Base-by-base conservation (phyloP, 2,113 vertebrate genomes). In the Helogale parvula region DNA sequence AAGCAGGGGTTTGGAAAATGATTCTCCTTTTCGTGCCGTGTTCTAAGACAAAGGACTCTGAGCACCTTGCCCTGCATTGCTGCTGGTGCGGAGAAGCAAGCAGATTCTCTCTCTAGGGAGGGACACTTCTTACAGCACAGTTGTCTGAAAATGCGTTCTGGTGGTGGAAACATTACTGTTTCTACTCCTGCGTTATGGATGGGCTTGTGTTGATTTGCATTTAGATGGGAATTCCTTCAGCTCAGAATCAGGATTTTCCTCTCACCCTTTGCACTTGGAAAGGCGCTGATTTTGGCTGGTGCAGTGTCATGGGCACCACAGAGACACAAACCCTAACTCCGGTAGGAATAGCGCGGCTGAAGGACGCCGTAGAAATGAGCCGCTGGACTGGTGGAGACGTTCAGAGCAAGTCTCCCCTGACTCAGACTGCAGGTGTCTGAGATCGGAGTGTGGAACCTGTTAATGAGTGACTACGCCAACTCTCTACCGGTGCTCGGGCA, bases 191-290 rank as follows among this genome's bases (percentile, higher is more conserved):
- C 98, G 85, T 98, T 98, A 97, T 71, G 72, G 97, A 95, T 15
- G 60, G 93, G 52, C 93, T 96, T 88, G 96, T 89, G 96, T 96
- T 68, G 79, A 99, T 99, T 99, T 99, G 98, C 99, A 99, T 99
- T 98, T 98, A 99, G 98, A 99, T 99, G 98, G 98, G 98, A 99
- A 99, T 99, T 98, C 98, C 98, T 99, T 97, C 77, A 31, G 86
- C 93, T 98, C 97, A 57, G 96, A 97, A 92, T 83, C 90, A 83
- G 93, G 5, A 9, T 69, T 94, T 85, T 96, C 93, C 50, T 76
- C 31, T 15, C 57, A 91, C 93, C 87, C 95, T 15, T 45, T 94
- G 93, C 97, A 63, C 95, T 98, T 93, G 4, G 63, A 94, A 98
- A 98, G 98, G 96, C 96, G 98, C 93, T 98, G 68, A 63, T 96